Percentiles rank a stretch among this genome's conserved stretches.
phyloP scores from a whole-genome alignment of 2,113 vertebrate genomes.

The Stercorarius parasiticus region DNA sequence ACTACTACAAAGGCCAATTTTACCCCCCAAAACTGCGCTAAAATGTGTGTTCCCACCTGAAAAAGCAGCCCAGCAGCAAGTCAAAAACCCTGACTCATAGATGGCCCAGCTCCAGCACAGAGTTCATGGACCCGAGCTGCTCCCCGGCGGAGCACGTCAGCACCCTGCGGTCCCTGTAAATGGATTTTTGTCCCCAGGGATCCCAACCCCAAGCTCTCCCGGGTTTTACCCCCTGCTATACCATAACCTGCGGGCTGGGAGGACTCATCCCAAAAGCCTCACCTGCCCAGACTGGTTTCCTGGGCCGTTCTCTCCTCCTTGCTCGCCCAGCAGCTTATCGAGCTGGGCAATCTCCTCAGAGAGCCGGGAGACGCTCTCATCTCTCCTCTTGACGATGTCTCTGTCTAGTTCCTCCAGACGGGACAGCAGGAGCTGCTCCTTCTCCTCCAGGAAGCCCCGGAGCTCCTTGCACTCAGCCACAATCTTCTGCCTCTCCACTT shows the following conservation, averaged over 20 bases:
- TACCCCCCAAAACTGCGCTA: too few relatives aligned
- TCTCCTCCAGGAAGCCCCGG: neutral
- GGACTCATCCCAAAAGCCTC: neutral
- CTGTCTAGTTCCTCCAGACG: conserved; percentile 17
- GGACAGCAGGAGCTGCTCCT: conserved; percentile 18
- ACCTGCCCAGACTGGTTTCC: neutral
- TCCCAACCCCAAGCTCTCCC: neutral
- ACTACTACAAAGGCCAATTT: neutral
- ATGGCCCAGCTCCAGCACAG: neutral
- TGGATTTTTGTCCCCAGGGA: neutral
- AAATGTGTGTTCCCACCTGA: neutral
- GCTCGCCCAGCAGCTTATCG: neutral
- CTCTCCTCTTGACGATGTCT: neutral
- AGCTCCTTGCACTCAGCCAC: conserved; percentile 12
- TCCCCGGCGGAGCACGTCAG: neutral
- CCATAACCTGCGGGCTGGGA: neutral
- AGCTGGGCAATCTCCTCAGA: neutral
- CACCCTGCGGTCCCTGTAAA: neutral
- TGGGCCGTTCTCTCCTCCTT: neutral
- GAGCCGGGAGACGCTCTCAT: neutral
- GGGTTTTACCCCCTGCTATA: neutral
- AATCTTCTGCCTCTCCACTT: conserved; percentile 24
- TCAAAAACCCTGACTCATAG: rapidly evolving
- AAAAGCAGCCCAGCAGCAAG: neutral
- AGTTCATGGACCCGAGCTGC: neutral